These are phyloP conservation scores for Drosophila novamexicana DNA, from an alignment of 1,140 invertebrate species.

Conservation along the genomic window DNA sequence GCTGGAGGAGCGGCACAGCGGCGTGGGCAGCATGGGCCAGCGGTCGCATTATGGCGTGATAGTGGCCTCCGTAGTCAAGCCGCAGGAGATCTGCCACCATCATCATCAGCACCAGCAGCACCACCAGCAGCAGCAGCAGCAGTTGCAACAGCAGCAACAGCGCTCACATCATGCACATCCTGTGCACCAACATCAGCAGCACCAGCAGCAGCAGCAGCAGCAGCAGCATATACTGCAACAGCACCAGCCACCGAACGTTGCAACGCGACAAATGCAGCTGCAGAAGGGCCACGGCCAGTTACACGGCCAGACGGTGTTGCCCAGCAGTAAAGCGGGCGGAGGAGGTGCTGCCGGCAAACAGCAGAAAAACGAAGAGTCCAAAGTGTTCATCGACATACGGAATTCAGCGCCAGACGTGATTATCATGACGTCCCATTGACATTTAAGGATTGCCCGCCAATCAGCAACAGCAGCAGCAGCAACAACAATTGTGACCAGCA, in stretches of 20 bases:
- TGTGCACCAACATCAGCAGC: conserved; percentile 72
- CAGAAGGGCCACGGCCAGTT: conserved; percentile 45
- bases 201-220: conserved; percentile 54
- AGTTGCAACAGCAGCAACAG: conserved; percentile 7
- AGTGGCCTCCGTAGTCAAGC: conserved; percentile 50
- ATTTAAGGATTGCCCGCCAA: conserved; percentile 84
- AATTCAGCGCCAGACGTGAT: conserved; percentile 95
- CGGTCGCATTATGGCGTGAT: conserved; percentile 67
- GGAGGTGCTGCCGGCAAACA: conserved; percentile 48
- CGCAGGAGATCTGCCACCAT: conserved; percentile 77
- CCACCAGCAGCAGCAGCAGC: conserved; percentile 39
- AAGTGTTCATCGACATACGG: conserved; percentile 84
- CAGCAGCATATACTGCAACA: conserved; percentile 30
- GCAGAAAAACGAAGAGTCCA: conserved; percentile 77
- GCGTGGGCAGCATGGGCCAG: conserved; percentile 47
- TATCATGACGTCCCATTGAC: conserved; percentile 90
- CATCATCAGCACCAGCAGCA: conserved; percentile 81
- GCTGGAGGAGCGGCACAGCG: conserved; percentile 65
- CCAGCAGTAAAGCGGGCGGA: conserved; percentile 21
- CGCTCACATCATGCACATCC: conserved; percentile 57
- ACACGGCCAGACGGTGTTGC: conserved; percentile 42
- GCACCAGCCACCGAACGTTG: conserved; percentile 44
- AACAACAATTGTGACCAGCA: conserved; percentile 21
- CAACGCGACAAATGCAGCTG: conserved; percentile 85
- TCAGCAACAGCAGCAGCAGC: conserved; percentile 55